These are phyloP conservation scores for Myiotriccus ornatus DNA, from an alignment of 2,797 vertebrate genomes.

Conservation along the genomic window DNA sequence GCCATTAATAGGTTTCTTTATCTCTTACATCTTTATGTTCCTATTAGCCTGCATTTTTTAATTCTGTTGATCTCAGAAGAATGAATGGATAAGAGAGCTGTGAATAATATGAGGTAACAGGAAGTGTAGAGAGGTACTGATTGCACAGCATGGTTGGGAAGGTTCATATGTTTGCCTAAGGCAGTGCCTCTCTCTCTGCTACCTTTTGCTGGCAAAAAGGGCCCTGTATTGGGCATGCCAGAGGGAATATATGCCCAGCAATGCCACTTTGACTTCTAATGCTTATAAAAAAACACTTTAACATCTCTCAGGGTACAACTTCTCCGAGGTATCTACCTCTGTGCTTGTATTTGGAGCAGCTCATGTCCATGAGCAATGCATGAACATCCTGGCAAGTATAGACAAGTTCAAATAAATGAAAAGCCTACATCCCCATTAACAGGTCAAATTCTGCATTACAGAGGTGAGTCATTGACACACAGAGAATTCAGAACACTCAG, in stretches of 20 bases:
- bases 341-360: not conserved
- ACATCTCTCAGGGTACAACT: not conserved
- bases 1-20: not conserved
- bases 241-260: not conserved
- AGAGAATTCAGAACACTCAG: not conserved
- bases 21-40: not conserved
- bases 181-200: not conserved
- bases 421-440: not conserved
- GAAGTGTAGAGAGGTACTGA: not conserved
- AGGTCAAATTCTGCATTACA: not conserved
- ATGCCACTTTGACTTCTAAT: not conserved
- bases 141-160: not conserved
- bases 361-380: fast-evolving
- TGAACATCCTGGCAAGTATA: not conserved
- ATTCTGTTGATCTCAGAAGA: not conserved
- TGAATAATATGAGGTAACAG: not conserved
- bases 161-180: not conserved
- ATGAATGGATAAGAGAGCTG: not conserved
- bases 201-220: not conserved
- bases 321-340: not conserved
- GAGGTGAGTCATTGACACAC: fast-evolving
- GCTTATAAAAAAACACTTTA: not conserved
- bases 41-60: not conserved
- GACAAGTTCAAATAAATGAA: not conserved
- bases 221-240: not conserved